Base-by-base conservation (phyloP, 2,113 vertebrate species). In the Centropus unirufus region DNA sequence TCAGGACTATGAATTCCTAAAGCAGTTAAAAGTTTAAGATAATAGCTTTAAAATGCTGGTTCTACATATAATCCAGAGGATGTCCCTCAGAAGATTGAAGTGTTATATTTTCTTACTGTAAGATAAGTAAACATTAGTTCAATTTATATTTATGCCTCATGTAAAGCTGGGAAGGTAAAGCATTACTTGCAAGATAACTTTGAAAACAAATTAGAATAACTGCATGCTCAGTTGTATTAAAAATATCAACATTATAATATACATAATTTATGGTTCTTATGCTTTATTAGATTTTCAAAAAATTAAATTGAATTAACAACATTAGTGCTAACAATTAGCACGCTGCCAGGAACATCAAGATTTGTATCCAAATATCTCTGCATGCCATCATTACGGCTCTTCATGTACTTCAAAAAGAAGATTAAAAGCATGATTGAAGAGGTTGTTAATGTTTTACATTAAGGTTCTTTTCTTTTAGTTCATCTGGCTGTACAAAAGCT, bases 121-220 rank as follows among this genome's bases (percentile, higher is more conserved):
- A 83, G 73, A 64, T 91, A 32, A 91, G 36, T 62, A 96, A 96
- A 95, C 24, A 77, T 72, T 66, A 85, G 23, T 75, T 95, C 90
- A 83, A 66, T 80, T 91, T 90, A 63, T 42, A 94, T 92, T 93
- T 96, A 93, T 66, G 74, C 36, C 69, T 52, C 34, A 83, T 8
- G 29, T 66, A 47, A 96, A 93, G 67, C 51, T 6, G 8, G 75
- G 91, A 91, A 2, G 6, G 46, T 89, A 27, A 95, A 87, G 73
- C 46, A 93, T 62, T 97, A 96, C 95, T 8, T 90, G 59, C 44
- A 90, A 87, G 64, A 89, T 75, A 90, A 95, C 92, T 44, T 79
- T 87, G 89, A 84, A 95, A 97, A 32, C 32, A 95, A 96, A 93
- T 61, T 1, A 93, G 96, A 89, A 90, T 82, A 6, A 34, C 55